These are phyloP conservation scores for Tachyglossus aculeatus DNA, from an alignment of 2,797 vertebrate genomes.

Conservation along the genomic window DNA sequence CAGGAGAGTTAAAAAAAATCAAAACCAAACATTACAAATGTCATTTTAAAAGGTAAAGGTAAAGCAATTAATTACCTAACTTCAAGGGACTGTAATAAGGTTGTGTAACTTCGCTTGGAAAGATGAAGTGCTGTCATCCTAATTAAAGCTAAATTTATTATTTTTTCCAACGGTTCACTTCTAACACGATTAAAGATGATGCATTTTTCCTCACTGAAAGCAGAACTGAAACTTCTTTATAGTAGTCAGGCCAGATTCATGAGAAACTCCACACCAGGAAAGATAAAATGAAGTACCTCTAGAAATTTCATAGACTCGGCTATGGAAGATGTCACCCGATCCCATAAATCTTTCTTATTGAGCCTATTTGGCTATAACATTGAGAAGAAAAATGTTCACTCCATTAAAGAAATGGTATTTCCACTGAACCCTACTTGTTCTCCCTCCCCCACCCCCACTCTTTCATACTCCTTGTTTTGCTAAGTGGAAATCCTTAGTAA, in stretches of 20 bases:
- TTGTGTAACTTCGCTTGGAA: conserved; percentile 5
- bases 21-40: not conserved
- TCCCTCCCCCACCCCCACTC: too few relatives aligned
- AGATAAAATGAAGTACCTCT: not conserved
- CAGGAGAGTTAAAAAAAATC: not conserved
- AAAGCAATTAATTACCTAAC: conserved; percentile 20
- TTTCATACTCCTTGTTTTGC: too few relatives aligned
- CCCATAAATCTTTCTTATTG: not conserved
- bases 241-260: not conserved
- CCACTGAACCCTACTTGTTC: not conserved
- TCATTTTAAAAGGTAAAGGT: conserved; percentile 1
- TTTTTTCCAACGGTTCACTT: conserved; percentile 10
- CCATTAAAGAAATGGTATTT: not conserved
- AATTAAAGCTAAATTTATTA: conserved; percentile 1
- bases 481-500: too few relatives aligned
- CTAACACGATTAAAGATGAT: conserved; percentile 12
- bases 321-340: not conserved
- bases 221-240: not conserved
- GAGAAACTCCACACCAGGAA: not conserved
- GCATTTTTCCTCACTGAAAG: not conserved
- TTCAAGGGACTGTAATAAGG: conserved; percentile 1
- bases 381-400: not conserved
- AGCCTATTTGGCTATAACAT: not conserved
- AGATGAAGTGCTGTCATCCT: not conserved
- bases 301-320: not conserved